A percentile compares a stretch with the other conserved stretches of the same genome.
phyloP scores from a whole-genome alignment of 2,888 invertebrate genomes.

The Labia minor region DNA sequence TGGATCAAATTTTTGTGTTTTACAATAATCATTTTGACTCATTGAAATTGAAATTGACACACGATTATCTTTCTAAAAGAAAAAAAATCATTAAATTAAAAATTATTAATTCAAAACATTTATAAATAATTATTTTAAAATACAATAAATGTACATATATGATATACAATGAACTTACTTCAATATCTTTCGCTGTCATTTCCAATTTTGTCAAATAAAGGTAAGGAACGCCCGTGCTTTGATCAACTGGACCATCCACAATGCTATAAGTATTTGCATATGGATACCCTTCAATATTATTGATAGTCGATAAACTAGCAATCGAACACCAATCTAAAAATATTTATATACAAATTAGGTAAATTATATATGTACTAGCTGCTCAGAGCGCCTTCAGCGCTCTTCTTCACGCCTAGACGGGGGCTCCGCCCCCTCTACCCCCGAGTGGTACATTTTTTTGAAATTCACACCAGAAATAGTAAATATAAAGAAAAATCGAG shows the following conservation, averaged over 20 bases:
- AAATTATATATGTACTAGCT: too few relatives aligned
- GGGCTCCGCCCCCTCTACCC: too few relatives aligned
- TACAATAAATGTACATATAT: neutral
- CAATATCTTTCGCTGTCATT: conserved; percentile 53
- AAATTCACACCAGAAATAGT: too few relatives aligned
- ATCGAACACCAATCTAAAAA: conserved; percentile 59
- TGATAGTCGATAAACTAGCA: conserved; percentile 54
- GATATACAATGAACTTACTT: conserved; percentile 47
- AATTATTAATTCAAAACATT: neutral
- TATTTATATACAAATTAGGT: too few relatives aligned
- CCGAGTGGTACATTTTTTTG: too few relatives aligned
- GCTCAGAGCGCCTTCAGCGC: too few relatives aligned
- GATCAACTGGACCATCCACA: conserved; percentile 54
- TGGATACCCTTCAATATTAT: conserved; percentile 51
- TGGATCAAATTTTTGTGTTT: conserved; percentile 23
- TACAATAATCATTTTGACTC: conserved; percentile 50
- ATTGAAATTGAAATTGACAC: conserved; percentile 57
- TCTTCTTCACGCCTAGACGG: too few relatives aligned
- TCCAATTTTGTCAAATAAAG: conserved; percentile 63
- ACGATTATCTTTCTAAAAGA: conserved; percentile 39
- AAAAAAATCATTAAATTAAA: neutral
- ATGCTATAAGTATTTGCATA: conserved; percentile 58
- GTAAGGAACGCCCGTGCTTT: conserved; percentile 62
- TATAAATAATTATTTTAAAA: too few relatives aligned
- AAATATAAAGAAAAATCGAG: too few relatives aligned